Evolutionary conservation across 2,888 invertebrate species (phyloP).

Genomic region (Zygaena filipendulae): DNA sequence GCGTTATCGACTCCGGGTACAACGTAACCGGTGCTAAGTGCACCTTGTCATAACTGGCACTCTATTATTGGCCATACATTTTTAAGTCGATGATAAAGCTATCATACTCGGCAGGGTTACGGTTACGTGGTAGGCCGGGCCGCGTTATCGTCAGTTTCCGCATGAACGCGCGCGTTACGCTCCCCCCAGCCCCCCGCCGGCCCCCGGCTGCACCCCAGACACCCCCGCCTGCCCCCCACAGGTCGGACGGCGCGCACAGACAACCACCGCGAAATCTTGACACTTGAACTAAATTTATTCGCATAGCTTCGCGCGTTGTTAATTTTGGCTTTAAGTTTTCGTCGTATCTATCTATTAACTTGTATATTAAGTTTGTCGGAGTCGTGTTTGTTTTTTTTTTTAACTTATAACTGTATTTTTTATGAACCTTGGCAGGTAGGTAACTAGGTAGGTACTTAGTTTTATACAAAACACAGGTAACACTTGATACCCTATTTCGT

Average conservation of each 20-base stretch:
- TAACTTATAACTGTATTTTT: too few relatives aligned
- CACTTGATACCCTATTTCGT: too few relatives aligned
- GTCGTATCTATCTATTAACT: too few relatives aligned
- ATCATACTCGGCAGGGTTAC: constrained; percentile 51
- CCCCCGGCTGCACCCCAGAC: constrained; percentile 16
- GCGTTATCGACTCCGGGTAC: too few relatives aligned
- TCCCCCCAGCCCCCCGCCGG: constrained; percentile 22
- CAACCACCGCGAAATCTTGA: constrained; percentile 52
- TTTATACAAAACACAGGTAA: too few relatives aligned
- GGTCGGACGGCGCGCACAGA: constrained; percentile 30
- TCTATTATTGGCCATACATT: constrained; percentile 61
- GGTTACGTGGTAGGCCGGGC: constrained; percentile 64
- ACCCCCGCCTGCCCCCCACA: constrained; percentile 19
- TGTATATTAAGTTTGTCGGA: too few relatives aligned
- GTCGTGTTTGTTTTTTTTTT: too few relatives aligned
- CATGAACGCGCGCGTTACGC: constrained; percentile 65
- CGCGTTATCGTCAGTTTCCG: constrained; percentile 65
- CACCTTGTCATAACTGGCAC: constrained; percentile 31
- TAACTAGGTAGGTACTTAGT: too few relatives aligned
- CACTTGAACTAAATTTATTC: constrained; percentile 62
- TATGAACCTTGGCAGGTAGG: too few relatives aligned
- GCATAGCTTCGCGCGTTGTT: constrained; percentile 3
- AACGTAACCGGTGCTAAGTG: constrained; percentile 26
- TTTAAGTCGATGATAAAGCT: constrained; percentile 51
- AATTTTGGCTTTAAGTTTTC: neutral